Evolutionary conservation across 2,888 invertebrate species (phyloP), one percentile per base, ranked within the genome.

Genomic region (Germaria angustata): DNA sequence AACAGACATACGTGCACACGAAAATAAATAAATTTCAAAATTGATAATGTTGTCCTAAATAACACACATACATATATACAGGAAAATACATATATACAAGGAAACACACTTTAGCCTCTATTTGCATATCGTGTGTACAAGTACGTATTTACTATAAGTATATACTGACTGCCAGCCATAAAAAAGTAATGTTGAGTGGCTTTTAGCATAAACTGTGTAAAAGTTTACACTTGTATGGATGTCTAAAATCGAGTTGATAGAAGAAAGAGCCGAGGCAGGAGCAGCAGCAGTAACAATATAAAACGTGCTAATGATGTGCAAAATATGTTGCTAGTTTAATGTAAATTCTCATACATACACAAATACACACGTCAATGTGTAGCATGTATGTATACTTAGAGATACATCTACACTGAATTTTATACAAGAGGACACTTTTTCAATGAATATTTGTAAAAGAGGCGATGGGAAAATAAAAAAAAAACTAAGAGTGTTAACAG

Each of bases 291-390:
- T 24, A 68, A 66, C 34, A 69, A 51, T 46, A 71, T 82, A 75
- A 82, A 75, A 82, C 82, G 79, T 82, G 82, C 71, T 75, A 82
- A 82, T 82, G 82, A 79, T 71, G 79, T 79, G 82, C 78, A 75
- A 82, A 82, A 79, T 82, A 79, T 82, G 82, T 82, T 79, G 65
- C 53, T 59, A 73, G 55, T 73, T 65, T 44, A 59, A 75, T 71
- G 66, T 71, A 82, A 82, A 68, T 66, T 68, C 39, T 57, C 59
- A 24, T 59, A 44, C 46, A 49, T 9, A 22, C 5, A 66, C 11
- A 22, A 2, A 24, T n/a, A 51, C n/a, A 61, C 6, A 22, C 32
- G 17, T 11, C 39, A 9, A 20, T 7, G 17, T 9, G 3, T 36
- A 5, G n/a, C 13, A 13, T 39, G 2, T n/a, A 3, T n/a, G 4